These are phyloP conservation scores for Danio tinwini DNA, from an alignment of 2,797 vertebrate species.

Conservation along the genomic window DNA sequence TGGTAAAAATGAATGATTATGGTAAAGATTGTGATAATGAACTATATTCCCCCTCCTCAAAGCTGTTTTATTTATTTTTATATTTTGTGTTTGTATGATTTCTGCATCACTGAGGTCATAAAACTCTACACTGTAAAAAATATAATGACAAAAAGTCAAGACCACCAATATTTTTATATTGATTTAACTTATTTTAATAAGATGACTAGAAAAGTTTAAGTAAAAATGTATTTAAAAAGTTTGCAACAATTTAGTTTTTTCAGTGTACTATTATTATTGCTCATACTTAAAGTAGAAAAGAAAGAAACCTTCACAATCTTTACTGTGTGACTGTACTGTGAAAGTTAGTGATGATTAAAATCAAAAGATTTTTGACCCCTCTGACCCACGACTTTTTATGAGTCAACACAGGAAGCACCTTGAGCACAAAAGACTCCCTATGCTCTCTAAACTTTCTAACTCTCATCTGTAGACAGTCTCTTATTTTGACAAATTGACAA, in stretches of 20 bases:
- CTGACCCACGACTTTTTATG: slow-evolving; percentile 66
- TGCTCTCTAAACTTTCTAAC: slow-evolving; percentile 26
- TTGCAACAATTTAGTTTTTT: too few species aligned
- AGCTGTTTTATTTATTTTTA: too few species aligned
- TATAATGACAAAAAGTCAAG: too few species aligned
- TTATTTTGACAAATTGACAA: not conserved
- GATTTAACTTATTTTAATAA: too few species aligned
- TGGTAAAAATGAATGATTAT: too few species aligned
- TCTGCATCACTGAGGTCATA: not conserved
- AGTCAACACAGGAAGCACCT: slow-evolving; percentile 71
- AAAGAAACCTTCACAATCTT: not conserved
- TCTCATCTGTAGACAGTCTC: not conserved
- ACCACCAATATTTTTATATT: too few species aligned
- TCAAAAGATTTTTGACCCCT: slow-evolving; percentile 64
- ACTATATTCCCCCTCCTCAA: too few species aligned
- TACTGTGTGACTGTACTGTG: slow-evolving; percentile 1
- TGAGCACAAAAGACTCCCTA: slow-evolving; percentile 62
- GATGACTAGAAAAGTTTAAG: too few species aligned
- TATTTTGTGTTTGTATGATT: not conserved
- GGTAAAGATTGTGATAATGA: too few species aligned
- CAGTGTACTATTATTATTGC: too few species aligned
- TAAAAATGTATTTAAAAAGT: too few species aligned
- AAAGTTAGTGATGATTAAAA: slow-evolving; percentile 59
- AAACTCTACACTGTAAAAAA: too few species aligned
- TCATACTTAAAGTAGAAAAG: not conserved